Base-by-base conservation (phyloP, 2,113 vertebrate species). In the Ageneiosus marmoratus region DNA sequence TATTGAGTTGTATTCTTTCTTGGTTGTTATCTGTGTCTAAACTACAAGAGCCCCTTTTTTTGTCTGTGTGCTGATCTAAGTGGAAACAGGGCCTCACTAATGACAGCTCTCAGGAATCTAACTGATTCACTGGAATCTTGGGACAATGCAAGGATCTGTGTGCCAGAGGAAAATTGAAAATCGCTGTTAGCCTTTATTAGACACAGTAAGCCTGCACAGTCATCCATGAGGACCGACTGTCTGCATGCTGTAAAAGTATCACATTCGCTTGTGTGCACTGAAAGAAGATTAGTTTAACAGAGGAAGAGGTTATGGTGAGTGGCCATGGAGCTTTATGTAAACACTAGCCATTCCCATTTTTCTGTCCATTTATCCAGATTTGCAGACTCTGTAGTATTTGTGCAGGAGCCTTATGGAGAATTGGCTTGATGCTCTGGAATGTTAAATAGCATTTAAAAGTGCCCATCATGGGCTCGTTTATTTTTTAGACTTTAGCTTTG, bases 61-160 rank as follows among this genome's bases (percentile, higher is more conserved):
- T 79, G 62, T 79, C 37, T 44, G 51, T 20, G 20, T 75, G 67
- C 77, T 53, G 53, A 53, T 63, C 74, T 55, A 81, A 79, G 62
- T 63, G 24, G 37, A 55, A 67, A 20, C 77, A 63, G 85, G 81
- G 81, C 77, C 81, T 81, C 81, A 76, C 41, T 76, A 83, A 80
- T 77, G 85, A 80, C 65, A 73, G 48, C 77, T 69, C 51, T 53
- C 41, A 72, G 63, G 81, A 83, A 80, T 76, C 55, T 63, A 32
- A 78, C 53, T 74, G 41, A 78, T 53, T 65, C 74, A 51, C 72
- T 81, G 58, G 22, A 83, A 51, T 46, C 76, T 75, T 65, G 53
- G 55, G 41, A 63, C 77, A 83, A 50, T 75, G 48, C 77, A 78
- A 63, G 77, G 67, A 65, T 56, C 60, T 18, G n/a, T 86, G 80